phyloP scores from a whole-genome alignment of 2,797 vertebrate genomes.

The Borostomias antarcticus region DNA sequence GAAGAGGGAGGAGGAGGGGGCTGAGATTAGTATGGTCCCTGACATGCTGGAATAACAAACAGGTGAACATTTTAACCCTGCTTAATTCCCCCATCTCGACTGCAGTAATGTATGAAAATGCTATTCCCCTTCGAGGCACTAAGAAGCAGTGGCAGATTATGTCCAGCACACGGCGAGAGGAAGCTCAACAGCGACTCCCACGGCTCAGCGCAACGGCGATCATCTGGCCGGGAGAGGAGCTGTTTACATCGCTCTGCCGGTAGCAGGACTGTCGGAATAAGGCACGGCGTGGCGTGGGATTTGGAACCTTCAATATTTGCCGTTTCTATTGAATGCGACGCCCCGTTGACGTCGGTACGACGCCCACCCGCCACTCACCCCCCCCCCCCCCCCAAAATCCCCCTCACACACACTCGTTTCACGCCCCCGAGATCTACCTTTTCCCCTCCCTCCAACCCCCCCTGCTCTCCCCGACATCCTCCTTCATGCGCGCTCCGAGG shows the following conservation, averaged over 20 bases:
- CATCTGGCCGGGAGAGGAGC: constrained; percentile 52
- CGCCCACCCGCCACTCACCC: background rate
- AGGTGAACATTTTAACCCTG: constrained; percentile 75
- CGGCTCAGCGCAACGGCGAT: constrained; percentile 58
- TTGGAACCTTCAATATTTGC: too few relatives aligned
- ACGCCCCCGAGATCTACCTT: background rate
- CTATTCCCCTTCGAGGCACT: constrained; percentile 69
- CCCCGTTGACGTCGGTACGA: too few relatives aligned
- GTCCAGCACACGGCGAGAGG: constrained; percentile 69
- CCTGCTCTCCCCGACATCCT: constrained; percentile 28
- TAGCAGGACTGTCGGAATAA: too few relatives aligned
- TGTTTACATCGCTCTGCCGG: background rate
- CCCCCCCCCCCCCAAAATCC: background rate
- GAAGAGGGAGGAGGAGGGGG: constrained; percentile 55
- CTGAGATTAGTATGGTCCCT: constrained; percentile 63
- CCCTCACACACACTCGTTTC: background rate
- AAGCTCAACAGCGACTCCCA: constrained; percentile 72
- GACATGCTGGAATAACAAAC: constrained; percentile 76
- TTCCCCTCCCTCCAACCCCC: constrained; percentile 11
- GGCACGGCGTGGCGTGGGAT: too few relatives aligned
- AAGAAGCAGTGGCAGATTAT: constrained; percentile 75
- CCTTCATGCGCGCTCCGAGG: constrained; percentile 40
- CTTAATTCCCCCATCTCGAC: constrained; percentile 74
- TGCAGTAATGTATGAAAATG: constrained; percentile 75
- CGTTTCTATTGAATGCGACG: too few relatives aligned